Percentiles rank a stretch among this genome's conserved stretches.
phyloP scores from a whole-genome alignment of 2,113 vertebrate genomes.

The Electrona antarctica region DNA sequence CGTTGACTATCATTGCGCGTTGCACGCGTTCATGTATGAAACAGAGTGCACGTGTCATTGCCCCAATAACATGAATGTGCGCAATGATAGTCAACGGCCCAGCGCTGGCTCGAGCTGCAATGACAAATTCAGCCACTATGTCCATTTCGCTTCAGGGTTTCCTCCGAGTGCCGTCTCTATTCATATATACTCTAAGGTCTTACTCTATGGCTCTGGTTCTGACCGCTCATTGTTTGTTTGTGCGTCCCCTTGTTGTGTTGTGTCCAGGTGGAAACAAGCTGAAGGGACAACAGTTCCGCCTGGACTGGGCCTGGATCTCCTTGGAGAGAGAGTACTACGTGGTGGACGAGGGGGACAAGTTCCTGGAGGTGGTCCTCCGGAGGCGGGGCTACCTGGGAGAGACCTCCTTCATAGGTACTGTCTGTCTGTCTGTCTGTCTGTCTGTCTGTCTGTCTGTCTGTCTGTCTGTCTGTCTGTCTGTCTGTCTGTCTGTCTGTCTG shows the following conservation, averaged over 20 bases:
- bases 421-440: constrained; percentile 32
- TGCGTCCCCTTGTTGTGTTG: constrained; percentile 12
- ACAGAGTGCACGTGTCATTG: too few relatives aligned
- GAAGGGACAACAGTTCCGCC: constrained; percentile 85
- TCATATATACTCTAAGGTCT: too few relatives aligned
- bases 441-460: constrained; percentile 1
- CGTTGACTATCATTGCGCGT: too few relatives aligned
- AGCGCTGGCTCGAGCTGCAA: too few relatives aligned
- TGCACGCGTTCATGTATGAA: too few relatives aligned
- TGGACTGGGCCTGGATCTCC: constrained; percentile 97
- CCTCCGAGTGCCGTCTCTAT: too few relatives aligned
- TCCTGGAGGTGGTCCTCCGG: constrained; percentile 85
- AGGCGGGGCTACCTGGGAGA: constrained; percentile 93
- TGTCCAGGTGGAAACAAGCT: constrained; percentile 89
- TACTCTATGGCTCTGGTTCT: not conserved
- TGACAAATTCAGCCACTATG: too few relatives aligned
- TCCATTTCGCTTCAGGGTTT: too few relatives aligned
- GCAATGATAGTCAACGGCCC: too few relatives aligned
- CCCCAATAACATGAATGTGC: too few relatives aligned
- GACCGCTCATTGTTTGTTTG: not conserved
- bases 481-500: not conserved
- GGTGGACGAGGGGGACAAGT: constrained; percentile 88
- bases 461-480: constrained; percentile 7
- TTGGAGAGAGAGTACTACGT: constrained; percentile 89
- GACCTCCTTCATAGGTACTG: constrained; percentile 94